Evolutionary conservation across 2,797 vertebrate genomes (phyloP).

Genomic region (Rhodeus uyekii): DNA sequence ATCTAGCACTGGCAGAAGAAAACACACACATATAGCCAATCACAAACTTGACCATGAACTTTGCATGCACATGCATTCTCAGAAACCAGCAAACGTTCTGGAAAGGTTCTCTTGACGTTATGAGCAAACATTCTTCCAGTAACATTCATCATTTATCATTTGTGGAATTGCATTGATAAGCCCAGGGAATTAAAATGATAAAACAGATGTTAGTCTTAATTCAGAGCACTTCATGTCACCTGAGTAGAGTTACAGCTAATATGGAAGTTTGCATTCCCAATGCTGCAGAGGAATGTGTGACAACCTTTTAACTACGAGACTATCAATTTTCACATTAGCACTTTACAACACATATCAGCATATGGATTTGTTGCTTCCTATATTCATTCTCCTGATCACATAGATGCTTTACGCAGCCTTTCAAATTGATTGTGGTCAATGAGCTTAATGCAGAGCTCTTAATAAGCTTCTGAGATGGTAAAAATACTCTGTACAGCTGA

Average conservation of each 20-base stretch:
- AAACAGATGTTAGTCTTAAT: neutral
- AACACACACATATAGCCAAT: neutral
- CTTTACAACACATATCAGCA: neutral
- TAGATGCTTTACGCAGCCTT: constrained; percentile 6
- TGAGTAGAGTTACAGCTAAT: neutral
- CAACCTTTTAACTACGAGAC: neutral
- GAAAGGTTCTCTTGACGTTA: neutral
- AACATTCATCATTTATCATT: neutral
- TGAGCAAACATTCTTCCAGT: neutral
- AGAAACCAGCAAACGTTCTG: neutral
- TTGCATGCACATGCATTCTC: neutral
- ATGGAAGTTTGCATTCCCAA: neutral
- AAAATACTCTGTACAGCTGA: constrained; percentile 22
- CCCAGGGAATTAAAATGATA: neutral
- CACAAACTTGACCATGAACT: neutral
- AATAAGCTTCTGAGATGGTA: neutral
- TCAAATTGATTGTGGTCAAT: neutral
- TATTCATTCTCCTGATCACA: neutral
- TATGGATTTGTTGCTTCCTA: constrained; percentile 15
- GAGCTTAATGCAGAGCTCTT: neutral
- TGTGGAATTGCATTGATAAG: neutral
- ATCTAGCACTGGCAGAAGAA: neutral
- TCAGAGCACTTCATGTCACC: neutral
- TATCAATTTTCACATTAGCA: constrained; percentile 44
- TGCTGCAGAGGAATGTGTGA: neutral